Percentiles rank a stretch among this genome's conserved stretches.
Conservation (phyloP, 2,797 vertebrate genomes). For the Neosilurus mollespiculum region DNA sequence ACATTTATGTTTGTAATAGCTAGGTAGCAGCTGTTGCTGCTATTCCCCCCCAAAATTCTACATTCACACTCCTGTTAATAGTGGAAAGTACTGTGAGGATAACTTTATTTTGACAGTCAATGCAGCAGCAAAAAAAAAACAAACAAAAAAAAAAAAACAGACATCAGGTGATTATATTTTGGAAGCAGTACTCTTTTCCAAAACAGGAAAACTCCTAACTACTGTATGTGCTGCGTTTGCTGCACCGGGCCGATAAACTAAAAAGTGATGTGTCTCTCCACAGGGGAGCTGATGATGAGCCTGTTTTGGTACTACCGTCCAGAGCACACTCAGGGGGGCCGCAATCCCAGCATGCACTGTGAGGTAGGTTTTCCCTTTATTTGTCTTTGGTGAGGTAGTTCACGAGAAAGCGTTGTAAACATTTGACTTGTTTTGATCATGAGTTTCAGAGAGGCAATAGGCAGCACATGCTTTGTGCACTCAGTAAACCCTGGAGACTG, state of each 20-base stretch:
- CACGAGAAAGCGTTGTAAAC: conserved; percentile 48
- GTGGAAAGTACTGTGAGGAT: neutral
- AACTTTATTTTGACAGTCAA: neutral
- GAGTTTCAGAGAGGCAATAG: conserved; percentile 46
- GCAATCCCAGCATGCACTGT: conserved; percentile 88
- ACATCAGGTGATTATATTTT: neutral
- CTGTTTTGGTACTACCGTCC: conserved; percentile 99
- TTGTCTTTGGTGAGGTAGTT: conserved; percentile 22
- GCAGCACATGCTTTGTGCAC: conserved; percentile 56
- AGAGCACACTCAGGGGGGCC: conserved; percentile 97
- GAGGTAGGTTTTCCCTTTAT: conserved; percentile 78
- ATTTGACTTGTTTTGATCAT: conserved; percentile 56
- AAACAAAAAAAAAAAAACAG: too few species aligned
- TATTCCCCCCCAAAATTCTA: neutral
- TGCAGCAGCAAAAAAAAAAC: neutral
- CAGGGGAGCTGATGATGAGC: conserved; percentile 99
- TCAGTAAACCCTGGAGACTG: conserved; percentile 57
- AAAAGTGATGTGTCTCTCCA: conserved; percentile 41
- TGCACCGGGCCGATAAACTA: conserved; percentile 13
- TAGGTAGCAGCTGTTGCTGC: too few species aligned
- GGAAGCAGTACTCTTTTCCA: neutral
- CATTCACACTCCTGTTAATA: neutral
- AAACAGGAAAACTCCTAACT: neutral
- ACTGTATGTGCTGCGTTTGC: conserved; percentile 14
- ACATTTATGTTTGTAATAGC: too few species aligned